Evolutionary conservation across 2,888 invertebrate species (phyloP).

Genomic region (Nebria brevicollis): DNA sequence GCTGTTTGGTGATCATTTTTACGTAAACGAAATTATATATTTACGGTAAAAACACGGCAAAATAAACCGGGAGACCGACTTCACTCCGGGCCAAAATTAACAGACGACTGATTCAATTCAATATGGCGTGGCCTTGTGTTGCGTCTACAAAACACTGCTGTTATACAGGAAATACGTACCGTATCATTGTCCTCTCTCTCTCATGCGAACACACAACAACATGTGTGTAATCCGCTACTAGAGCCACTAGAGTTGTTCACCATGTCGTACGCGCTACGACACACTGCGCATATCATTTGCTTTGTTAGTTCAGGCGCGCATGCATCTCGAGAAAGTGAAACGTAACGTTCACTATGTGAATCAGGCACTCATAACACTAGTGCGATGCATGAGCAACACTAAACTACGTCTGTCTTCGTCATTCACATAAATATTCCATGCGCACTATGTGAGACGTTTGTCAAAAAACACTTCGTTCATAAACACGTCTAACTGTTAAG

Average conservation of each 20-base stretch:
- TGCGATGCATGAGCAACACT: slow-evolving; percentile 38
- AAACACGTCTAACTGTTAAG: slow-evolving; percentile 46
- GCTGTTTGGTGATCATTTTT: slow-evolving; percentile 36
- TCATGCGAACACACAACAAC: slow-evolving; percentile 40
- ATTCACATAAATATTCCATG: neutral
- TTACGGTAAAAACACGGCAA: slow-evolving; percentile 55
- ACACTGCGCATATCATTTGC: slow-evolving; percentile 6
- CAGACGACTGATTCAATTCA: slow-evolving; percentile 69
- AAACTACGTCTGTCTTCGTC: slow-evolving; percentile 30
- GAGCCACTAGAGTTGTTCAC: slow-evolving; percentile 49
- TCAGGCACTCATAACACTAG: slow-evolving; percentile 39
- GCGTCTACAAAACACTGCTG: slow-evolving; percentile 56
- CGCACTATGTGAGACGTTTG: neutral
- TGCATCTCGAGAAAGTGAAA: slow-evolving; percentile 46
- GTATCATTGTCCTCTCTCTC: slow-evolving; percentile 53
- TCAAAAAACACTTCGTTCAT: slow-evolving; percentile 49
- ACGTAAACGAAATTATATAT: slow-evolving; percentile 38
- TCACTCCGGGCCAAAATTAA: slow-evolving; percentile 67
- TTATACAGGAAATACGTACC: slow-evolving; percentile 53
- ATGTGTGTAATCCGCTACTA: slow-evolving; percentile 41
- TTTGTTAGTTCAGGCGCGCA: slow-evolving; percentile 14
- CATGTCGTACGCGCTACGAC: slow-evolving; percentile 37
- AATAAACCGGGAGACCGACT: slow-evolving; percentile 57
- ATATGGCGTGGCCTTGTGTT: slow-evolving; percentile 69
- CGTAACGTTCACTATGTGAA: slow-evolving; percentile 49